A percentile compares a stretch with the other conserved stretches of the same genome.
Evolutionary conservation across 2,888 invertebrate genomes (phyloP).

Genomic region (Tinea semifulvella): DNA sequence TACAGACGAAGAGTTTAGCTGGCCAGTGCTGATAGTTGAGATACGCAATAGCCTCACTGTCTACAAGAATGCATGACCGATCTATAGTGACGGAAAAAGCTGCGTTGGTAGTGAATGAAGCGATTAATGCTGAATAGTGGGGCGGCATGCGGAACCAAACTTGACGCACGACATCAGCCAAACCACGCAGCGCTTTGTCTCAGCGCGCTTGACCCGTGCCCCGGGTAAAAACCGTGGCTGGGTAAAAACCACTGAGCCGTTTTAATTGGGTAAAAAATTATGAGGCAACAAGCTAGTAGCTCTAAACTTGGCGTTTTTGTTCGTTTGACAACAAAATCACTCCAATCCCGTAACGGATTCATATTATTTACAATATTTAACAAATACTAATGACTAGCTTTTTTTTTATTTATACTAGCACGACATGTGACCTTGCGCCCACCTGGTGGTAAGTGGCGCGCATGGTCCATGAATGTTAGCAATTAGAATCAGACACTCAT

Average conservation of each 20-base stretch:
- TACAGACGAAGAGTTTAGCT: too few species aligned
- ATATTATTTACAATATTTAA: too few species aligned
- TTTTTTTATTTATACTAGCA: too few species aligned
- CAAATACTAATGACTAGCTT: too few species aligned
- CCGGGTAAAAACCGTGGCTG: slow-evolving; percentile 43
- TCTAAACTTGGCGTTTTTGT: slow-evolving; percentile 11
- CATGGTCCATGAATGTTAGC: too few species aligned
- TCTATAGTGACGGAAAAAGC: slow-evolving; percentile 50
- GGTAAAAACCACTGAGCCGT: slow-evolving; percentile 40
- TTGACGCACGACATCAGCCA: slow-evolving; percentile 41
- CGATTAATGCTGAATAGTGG: slow-evolving; percentile 61
- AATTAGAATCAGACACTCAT: too few species aligned
- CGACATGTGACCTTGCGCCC: too few species aligned
- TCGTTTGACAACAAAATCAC: slow-evolving; percentile 11
- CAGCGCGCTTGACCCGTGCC: slow-evolving; percentile 62
- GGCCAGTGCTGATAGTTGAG: too few species aligned
- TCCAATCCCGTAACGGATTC: slow-evolving; percentile 8
- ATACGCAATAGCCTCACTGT: too few species aligned
- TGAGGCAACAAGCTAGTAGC: slow-evolving; percentile 20
- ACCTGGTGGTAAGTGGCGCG: too few species aligned
- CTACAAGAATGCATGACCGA: slow-evolving; percentile 60
- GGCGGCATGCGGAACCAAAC: slow-evolving; percentile 59
- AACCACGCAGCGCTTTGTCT: slow-evolving; percentile 52
- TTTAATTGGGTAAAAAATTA: slow-evolving; percentile 55
- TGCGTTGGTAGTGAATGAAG: slow-evolving; percentile 56